phyloP scores from a whole-genome alignment of 2,888 invertebrate species.

The Synanthedon myopaeformis region DNA sequence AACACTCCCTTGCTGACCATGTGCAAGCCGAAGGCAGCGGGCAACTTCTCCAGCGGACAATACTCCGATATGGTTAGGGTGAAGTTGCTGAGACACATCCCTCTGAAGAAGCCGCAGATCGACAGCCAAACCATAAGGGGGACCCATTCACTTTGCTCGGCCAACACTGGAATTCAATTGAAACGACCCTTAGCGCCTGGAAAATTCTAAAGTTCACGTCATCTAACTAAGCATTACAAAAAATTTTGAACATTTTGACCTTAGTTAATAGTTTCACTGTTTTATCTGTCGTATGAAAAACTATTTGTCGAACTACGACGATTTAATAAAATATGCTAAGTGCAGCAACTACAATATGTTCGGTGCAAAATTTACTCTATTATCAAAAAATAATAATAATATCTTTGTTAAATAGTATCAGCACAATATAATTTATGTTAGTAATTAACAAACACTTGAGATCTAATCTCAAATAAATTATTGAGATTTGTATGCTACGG shows the following conservation, averaged over 20 bases:
- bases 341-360: no score
- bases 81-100: constrained; percentile 82
- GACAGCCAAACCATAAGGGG: constrained; percentile 77
- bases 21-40: constrained; percentile 81
- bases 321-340: no score
- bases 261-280: no score
- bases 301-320: no score
- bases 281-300: no score
- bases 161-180: constrained; percentile 70
- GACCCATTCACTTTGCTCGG: constrained; percentile 78
- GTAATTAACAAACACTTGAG: background rate
- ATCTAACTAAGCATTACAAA: no score
- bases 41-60: constrained; percentile 78
- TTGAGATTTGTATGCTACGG: background rate
- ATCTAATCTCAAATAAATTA: background rate
- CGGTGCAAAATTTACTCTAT: no score
- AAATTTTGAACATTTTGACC: no score
- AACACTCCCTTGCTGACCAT: constrained; percentile 82
- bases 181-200: background rate
- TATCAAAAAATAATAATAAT: no score
- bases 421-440: background rate
- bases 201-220: background rate
- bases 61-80: constrained; percentile 84
- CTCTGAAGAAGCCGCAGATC: constrained; percentile 83
- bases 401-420: no score